Evolutionary conservation across 2,888 invertebrate species (phyloP), one percentile per base, ranked within the genome.

Genomic region (Amphipoea oculea): DNA sequence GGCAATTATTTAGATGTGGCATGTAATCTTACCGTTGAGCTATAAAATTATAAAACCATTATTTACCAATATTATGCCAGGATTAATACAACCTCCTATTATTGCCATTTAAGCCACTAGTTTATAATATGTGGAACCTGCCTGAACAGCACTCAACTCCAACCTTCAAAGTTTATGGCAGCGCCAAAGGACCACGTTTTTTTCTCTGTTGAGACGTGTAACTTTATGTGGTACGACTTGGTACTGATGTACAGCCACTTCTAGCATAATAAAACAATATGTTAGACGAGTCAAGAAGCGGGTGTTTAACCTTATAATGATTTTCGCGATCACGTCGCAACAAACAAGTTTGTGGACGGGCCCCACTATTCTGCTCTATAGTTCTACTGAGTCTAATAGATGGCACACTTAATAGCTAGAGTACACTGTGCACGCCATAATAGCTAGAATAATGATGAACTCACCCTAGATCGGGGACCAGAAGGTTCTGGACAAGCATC

Each of bases 271-370:
- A n/a, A 71, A 65, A 84, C 29, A 65, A 62, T 54, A 74, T 73
- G 57, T 68, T 67, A 73, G 57, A 60, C 83, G 78, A 87, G 91
- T 91, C 91, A 92, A 94, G 92, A 93, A 92, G 93, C 92, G 90
- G 95, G 94, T 95, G 91, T 89, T 93, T 94, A 94, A 95, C 95
- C 96, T 93, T 90, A 91, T 93, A 93, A 95, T 93, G 93, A 81
- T 91, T 92, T 94, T 92, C 91, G 91, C 92, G 91, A 89, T 91
- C 94, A 94, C 94, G 93, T 94, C 72, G 40, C 73, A 71, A 67
- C 69, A 73, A 82, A 78, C 81, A 79, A 85, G 89, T 87, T 84
- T 82, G 76, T 40, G 69, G 23, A 75, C 71, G 78, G 75, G 77
- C 51, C 62, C 60, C 48, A 73, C 17, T 65, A 68, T 72, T 70